phyloP scores from a whole-genome alignment of 1,140 invertebrate genomes.

The Leucophenga varia region DNA sequence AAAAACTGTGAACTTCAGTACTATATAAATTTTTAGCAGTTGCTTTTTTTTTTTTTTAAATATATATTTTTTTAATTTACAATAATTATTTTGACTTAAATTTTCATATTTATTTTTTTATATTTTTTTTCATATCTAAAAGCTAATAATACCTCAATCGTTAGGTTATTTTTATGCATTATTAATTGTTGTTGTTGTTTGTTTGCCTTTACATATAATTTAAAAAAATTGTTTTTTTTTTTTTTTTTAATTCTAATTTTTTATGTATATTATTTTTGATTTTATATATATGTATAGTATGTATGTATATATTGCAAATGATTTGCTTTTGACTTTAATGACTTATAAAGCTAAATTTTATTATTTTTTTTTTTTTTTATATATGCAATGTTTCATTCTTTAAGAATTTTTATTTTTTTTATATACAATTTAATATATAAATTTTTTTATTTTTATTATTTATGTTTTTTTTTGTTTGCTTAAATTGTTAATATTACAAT shows the following conservation, averaged over 20 bases:
- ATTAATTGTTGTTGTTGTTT: slow-evolving; percentile 17
- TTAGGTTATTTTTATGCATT: no score
- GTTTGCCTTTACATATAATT: slow-evolving; percentile 6
- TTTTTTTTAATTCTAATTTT: background rate
- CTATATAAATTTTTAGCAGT: no score
- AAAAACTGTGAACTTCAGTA: no score
- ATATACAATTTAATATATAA: slow-evolving; percentile 49
- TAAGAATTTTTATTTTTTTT: no score
- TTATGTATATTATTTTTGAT: slow-evolving; percentile 8
- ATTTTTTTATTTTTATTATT: slow-evolving; percentile 33
- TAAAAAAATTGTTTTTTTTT: slow-evolving; percentile 1
- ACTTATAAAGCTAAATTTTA: no score
- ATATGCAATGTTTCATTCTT: no score
- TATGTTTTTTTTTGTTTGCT: slow-evolving; percentile 9
- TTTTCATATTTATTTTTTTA: no score
- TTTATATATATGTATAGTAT: slow-evolving; percentile 32
- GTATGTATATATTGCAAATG: slow-evolving; percentile 51
- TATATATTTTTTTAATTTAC: no score
- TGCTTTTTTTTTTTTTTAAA: no score
- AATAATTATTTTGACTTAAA: no score
- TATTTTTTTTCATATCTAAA: slow-evolving; percentile 36
- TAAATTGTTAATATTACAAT: slow-evolving; percentile 39
- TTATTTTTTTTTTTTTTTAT: no score
- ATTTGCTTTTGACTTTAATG: background rate
- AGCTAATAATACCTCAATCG: slow-evolving; percentile 53